Percentiles rank a stretch among this genome's conserved stretches.
Conservation (phyloP, 1,140 invertebrate genomes). For the Polyergus mexicanus region DNA sequence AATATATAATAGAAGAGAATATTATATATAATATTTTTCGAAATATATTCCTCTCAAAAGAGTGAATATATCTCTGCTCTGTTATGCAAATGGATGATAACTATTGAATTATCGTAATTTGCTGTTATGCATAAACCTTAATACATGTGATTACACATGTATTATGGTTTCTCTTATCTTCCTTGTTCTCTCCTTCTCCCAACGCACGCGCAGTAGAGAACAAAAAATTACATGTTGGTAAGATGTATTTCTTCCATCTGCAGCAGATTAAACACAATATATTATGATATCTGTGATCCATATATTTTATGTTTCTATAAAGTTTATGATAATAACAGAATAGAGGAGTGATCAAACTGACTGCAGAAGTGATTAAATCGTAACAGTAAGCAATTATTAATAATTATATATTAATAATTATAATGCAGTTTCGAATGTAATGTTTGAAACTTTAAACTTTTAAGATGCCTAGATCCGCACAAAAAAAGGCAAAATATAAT, state of each 20-base stretch:
- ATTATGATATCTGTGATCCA: not conserved
- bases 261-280: not conserved
- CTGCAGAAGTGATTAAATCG: not conserved
- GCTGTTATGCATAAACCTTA: not conserved
- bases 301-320: not conserved
- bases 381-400: not conserved
- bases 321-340: not conserved
- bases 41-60: not conserved
- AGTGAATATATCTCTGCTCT: not conserved
- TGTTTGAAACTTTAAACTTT: not conserved
- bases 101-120: not conserved
- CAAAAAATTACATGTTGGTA: not conserved
- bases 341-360: not conserved
- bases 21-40: not conserved
- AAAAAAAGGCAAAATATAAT: not conserved
- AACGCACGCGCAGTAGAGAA: not conserved
- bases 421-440: not conserved
- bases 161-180: not conserved
- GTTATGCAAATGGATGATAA: conserved; percentile 8
- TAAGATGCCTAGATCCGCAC: not conserved
- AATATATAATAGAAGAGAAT: not conserved
- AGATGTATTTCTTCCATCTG: not conserved
- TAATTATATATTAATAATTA: no score
- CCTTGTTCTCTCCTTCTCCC: not conserved
- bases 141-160: not conserved